These are phyloP conservation scores for Cotesia glomerata DNA, from an alignment of 1,140 invertebrate genomes.

Conservation along the genomic window DNA sequence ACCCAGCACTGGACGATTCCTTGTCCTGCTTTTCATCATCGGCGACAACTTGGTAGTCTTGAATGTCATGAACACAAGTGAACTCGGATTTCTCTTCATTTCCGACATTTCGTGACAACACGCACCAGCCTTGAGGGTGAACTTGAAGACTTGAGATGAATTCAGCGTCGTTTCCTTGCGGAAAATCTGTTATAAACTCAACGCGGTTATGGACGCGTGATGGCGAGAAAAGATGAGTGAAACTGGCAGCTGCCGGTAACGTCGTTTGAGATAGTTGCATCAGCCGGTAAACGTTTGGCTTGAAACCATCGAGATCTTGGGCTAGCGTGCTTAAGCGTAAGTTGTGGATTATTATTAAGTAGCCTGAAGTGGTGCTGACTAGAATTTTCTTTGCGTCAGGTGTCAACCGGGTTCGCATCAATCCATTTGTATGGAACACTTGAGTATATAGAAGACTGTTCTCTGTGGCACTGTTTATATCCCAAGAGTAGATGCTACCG, in stretches of 20 bases:
- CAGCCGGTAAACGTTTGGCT: constrained; percentile 87
- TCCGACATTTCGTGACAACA: constrained; percentile 85
- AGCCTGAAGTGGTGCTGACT: constrained; percentile 87
- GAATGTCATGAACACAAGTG: constrained; percentile 93
- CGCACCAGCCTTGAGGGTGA: constrained; percentile 91
- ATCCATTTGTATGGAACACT: constrained; percentile 81
- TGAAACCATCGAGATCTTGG: constrained; percentile 84
- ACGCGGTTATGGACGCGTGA: constrained; percentile 80
- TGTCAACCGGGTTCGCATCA: constrained; percentile 88
- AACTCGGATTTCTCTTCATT: constrained; percentile 87
- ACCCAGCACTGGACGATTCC: constrained; percentile 28
- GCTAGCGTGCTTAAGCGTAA: constrained; percentile 80
- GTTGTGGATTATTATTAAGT: constrained; percentile 89
- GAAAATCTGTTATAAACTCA: constrained; percentile 90
- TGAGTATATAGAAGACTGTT: constrained; percentile 78
- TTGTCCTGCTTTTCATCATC: constrained; percentile 34
- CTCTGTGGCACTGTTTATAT: constrained; percentile 85
- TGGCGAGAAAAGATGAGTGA: constrained; percentile 80
- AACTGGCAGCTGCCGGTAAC: constrained; percentile 78
- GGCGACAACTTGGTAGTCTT: constrained; percentile 65
- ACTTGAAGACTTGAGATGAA: constrained; percentile 89
- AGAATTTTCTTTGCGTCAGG: constrained; percentile 87
- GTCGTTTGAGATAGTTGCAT: constrained; percentile 86
- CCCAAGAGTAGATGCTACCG: constrained; percentile 93
- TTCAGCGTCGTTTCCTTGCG: constrained; percentile 83